Conservation (phyloP, 2,888 invertebrate species). For the Tromatobia lineatoria region DNA sequence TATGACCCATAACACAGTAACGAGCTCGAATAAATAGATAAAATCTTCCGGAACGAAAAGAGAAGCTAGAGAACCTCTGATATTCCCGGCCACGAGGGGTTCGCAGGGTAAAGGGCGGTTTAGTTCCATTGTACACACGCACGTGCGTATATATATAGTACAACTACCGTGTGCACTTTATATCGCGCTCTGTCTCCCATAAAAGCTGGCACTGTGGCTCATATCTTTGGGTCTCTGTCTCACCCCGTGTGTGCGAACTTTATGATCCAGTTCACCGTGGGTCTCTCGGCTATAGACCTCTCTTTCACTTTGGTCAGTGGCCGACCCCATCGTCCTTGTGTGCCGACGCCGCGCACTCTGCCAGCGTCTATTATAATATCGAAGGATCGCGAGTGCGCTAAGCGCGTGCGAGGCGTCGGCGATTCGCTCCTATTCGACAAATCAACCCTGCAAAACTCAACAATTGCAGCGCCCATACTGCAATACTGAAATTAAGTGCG, state of each 20-base stretch:
- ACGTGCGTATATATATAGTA: conserved; percentile 61
- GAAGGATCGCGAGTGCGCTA: conserved; percentile 9
- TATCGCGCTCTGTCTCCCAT: conserved; percentile 53
- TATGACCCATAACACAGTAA: too few species aligned
- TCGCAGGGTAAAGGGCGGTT: conserved; percentile 58
- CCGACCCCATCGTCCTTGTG: conserved; percentile 66
- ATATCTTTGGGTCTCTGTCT: conserved; percentile 14
- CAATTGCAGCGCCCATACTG: not conserved
- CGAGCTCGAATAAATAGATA: too few species aligned
- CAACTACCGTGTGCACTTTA: conserved; percentile 18
- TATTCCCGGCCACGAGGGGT: conserved; percentile 34
- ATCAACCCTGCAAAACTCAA: conserved; percentile 45
- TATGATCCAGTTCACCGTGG: conserved; percentile 68
- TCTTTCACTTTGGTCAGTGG: conserved; percentile 60
- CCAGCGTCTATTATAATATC: not conserved
- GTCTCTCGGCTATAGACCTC: conserved; percentile 28
- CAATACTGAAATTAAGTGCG: not conserved
- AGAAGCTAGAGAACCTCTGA: conserved; percentile 60
- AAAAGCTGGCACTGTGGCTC: conserved; percentile 50
- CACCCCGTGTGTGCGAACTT: conserved; percentile 57
- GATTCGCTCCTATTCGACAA: conserved; percentile 48
- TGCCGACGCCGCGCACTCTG: conserved; percentile 4
- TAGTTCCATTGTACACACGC: conserved; percentile 69
- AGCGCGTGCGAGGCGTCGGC: conserved; percentile 57
- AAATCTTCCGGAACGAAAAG: conserved; percentile 6